Conservation (phyloP, 2,113 vertebrate genomes). For the Pogona vitticeps region DNA sequence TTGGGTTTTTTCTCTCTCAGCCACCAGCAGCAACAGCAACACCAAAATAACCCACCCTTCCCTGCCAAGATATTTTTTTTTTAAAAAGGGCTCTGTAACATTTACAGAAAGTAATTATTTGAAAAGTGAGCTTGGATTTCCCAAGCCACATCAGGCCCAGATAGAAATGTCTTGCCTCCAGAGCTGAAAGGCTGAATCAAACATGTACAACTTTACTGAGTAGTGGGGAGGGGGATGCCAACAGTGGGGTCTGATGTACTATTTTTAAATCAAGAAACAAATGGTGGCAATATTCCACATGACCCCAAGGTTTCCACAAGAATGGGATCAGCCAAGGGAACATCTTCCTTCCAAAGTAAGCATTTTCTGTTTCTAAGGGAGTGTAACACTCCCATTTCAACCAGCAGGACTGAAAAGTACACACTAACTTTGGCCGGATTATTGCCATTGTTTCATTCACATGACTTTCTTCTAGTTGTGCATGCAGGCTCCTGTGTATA, state of each 20-base stretch:
- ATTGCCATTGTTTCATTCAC: neutral
- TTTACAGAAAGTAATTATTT: conserved; percentile 56
- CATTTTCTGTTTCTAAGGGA: neutral
- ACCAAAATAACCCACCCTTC: neutral
- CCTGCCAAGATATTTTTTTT: neutral
- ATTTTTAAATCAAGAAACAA: neutral
- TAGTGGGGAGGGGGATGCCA: neutral
- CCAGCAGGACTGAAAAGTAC: neutral
- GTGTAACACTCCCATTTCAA: too few relatives aligned
- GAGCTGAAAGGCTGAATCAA: conserved; percentile 51
- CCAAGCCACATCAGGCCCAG: conserved; percentile 58
- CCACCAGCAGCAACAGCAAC: neutral
- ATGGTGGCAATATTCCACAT: conserved; percentile 44
- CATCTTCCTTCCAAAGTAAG: neutral
- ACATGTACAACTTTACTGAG: conserved; percentile 55
- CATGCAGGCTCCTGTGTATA: neutral
- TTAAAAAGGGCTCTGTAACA: conserved; percentile 42
- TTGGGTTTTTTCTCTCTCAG: conserved; percentile 18
- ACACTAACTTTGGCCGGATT: neutral
- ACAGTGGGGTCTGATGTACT: conserved; percentile 5
- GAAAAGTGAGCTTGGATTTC: conserved; percentile 37
- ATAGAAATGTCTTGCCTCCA: conserved; percentile 57
- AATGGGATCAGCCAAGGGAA: neutral
- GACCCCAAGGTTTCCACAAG: neutral
- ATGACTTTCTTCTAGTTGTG: neutral